Evolutionary conservation across 23 tunicate genomes (phyloP), one percentile per base, ranked within the genome.

Genomic region (Trididemnum miniatum): DNA sequence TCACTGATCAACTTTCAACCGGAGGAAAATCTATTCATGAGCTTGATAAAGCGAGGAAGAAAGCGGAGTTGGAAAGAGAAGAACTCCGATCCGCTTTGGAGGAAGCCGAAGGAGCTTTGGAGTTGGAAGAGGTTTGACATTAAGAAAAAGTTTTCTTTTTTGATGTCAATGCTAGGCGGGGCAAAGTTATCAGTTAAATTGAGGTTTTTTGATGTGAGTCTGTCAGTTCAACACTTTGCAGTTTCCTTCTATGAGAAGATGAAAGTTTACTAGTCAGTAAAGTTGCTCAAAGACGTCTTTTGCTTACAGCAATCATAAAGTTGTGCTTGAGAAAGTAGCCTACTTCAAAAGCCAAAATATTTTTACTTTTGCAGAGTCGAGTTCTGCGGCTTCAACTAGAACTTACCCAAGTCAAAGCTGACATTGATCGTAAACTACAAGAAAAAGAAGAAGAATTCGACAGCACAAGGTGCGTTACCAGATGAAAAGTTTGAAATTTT

Each of bases 371-470:
- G 0, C 80, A 91, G 97, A 89, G 96, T 84, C 89, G 88, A 34
- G 95, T 92, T 7, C 96, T 96, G 28, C 96, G 99, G 1, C 84
- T 96, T 22, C 91, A 92, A 81, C 86, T 96, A 31, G 99, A 96
- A 51, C 76, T 96, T 25, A 90, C 92, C 38, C 99, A 96, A 90
- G 95, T 96, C 20, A 96, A 96, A 59, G 95, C 92, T 60, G 99
- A 96, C 74, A 86, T 90, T 32, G 99, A 96, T 69, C 92, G 96
- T 0, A 87, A 73, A 66, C 83, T 90, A 18, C 96, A 90, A 84
- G 99, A 96, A 73, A 90, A 90, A 75, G 99, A 96, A 22, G 99
- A 96, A 83, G 99, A 96, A 75, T 86, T 96, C 52, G 99, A 96
- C 71, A 90, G 89, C 92, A 86, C 97, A 15, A 87, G 97, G 97